A percentile compares a stretch with the other conserved stretches of the same genome.
These are phyloP conservation scores for Microtus pennsylvanicus DNA, from an alignment of 2,113 vertebrate genomes.

Conservation along the genomic window DNA sequence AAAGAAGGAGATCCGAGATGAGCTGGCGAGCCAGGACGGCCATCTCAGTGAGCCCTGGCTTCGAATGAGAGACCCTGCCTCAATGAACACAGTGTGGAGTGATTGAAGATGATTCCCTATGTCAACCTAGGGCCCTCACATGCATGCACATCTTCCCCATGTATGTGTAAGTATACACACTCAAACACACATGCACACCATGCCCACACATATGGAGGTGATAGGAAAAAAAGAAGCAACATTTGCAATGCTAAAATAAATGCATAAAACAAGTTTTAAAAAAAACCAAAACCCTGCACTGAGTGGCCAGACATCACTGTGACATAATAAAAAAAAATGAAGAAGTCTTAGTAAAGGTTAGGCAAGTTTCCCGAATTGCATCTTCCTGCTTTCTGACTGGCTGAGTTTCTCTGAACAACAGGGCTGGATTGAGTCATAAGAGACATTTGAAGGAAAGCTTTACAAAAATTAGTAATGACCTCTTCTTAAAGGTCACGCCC, in stretches of 20 bases:
- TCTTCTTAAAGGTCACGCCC: neutral
- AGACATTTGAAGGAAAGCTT: conserved; percentile 50
- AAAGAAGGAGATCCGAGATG: neutral
- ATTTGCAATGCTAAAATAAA: neutral
- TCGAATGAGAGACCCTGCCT: too few species aligned
- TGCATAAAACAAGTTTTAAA: neutral
- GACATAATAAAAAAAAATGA: neutral
- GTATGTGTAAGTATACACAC: too few species aligned
- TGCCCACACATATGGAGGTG: neutral
- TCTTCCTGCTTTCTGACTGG: conserved; percentile 39
- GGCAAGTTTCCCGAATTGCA: conserved; percentile 50
- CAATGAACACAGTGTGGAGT: neutral
- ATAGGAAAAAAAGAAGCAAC: neutral
- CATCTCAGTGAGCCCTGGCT: neutral
- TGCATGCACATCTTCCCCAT: too few species aligned
- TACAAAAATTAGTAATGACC: conserved; percentile 10
- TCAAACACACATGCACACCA: neutral
- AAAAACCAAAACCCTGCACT: neutral
- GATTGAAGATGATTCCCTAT: too few species aligned
- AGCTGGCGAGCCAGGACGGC: neutral
- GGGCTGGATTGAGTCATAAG: neutral
- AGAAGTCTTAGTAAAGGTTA: conserved; percentile 41
- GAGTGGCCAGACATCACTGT: neutral
- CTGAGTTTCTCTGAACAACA: conserved; percentile 32
- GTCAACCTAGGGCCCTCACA: neutral